Base-by-base conservation (phyloP, 2,797 vertebrate species). In the Nasua narica region DNA sequence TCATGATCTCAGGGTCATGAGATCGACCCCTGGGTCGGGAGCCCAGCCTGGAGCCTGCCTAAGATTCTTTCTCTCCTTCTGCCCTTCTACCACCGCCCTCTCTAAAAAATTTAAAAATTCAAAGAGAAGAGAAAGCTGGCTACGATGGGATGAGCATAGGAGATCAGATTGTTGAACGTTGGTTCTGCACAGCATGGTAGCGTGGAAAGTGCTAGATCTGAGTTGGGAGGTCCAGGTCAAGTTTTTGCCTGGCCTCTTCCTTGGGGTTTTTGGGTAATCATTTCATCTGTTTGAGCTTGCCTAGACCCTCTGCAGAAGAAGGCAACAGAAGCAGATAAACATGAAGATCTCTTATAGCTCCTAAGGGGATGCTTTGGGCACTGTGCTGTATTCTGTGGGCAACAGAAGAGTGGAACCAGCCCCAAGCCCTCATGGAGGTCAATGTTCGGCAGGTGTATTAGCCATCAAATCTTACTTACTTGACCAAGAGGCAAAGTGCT, bases 401-500 rank as follows among this genome's bases (percentile, higher is more conserved):
- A 21, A 46, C 0, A 60, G 88, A 77, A 93, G 19, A 72, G 65
- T 54, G 27, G 23, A 48, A 12, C 21, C 2, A 5, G 46, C 76
- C 25, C 25, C 32, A 48, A 79, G 48, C 14, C 35, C 48, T 72
- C 21, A n/a, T 1, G 0, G 32, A 48, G 40, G 60, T 91, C 54
- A 52, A 27, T 37, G 29, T 46, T n/a, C 4, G 46, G 40, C 29
- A 50, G 46, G 37, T 50, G 11, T 84, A 77, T 46, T 52, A 40
- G 1, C 0, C 23, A 82, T 32, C 35, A 62, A 58, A 37, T 82
- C 79, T 65, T 69, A n/a, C 29, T 79, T 84, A 40, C 23, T 43
- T 91, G 52, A 67, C 8, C 72, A 56, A 70, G n/a, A 83, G 27
- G 37, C 40, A 91, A 97, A 97, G 37, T 54, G 91, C 9, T 90